Conservation (phyloP, 2,888 invertebrate genomes). For the Drosophila subquinaria region DNA sequence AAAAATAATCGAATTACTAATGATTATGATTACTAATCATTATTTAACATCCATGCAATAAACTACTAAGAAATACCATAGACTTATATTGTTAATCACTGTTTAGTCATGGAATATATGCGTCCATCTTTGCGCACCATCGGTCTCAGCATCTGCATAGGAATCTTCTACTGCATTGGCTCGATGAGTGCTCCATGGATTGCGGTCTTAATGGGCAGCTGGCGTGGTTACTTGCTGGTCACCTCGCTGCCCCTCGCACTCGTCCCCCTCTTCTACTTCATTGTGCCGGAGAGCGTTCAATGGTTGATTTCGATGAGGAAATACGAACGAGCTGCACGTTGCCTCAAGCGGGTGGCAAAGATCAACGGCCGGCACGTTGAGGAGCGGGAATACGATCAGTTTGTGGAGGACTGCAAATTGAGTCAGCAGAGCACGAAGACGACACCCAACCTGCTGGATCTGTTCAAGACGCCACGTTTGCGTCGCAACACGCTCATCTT, state of each 20-base stretch:
- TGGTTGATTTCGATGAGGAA: constrained; percentile 87
- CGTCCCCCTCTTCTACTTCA: constrained; percentile 86
- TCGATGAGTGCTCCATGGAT: constrained; percentile 87
- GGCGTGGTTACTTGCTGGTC: constrained; percentile 86
- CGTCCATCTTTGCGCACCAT: constrained; percentile 86
- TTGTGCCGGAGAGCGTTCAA: constrained; percentile 88
- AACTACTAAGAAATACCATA: background rate
- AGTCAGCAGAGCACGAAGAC: constrained; percentile 61
- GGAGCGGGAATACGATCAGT: constrained; percentile 78
- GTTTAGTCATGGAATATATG: constrained; percentile 88
- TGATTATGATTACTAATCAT: too few species aligned
- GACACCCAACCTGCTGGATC: constrained; percentile 85
- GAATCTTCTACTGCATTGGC: constrained; percentile 87
- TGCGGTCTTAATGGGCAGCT: constrained; percentile 85
- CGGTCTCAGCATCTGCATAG: constrained; percentile 87
- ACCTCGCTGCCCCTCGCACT: constrained; percentile 86
- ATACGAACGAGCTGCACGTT: constrained; percentile 86
- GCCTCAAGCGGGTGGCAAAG: constrained; percentile 86
- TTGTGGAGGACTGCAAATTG: constrained; percentile 77
- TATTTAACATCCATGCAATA: too few species aligned
- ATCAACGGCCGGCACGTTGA: constrained; percentile 86
- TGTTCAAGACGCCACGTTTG: constrained; percentile 87
- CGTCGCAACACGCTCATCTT: constrained; percentile 86
- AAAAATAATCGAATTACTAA: too few species aligned
- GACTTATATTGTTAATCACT: background rate